Base-by-base conservation (phyloP, 2,113 vertebrate species). In the Sturnira hondurensis region DNA sequence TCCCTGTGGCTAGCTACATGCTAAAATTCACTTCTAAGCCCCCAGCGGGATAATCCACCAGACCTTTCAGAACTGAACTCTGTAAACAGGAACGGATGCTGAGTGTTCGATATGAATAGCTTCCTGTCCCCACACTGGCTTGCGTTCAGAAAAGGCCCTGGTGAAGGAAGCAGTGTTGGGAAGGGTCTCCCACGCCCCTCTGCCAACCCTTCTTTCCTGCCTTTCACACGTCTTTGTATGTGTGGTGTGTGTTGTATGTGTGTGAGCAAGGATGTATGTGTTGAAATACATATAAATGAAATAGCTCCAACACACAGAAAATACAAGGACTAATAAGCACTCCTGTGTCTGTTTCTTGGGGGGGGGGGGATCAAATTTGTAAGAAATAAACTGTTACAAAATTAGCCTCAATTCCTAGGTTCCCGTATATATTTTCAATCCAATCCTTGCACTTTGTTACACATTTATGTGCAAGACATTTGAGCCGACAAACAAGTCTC, bases 1-100 rank as follows among this genome's bases (percentile, higher is more conserved):
- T 71, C 74, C 93, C 86, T 16, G 61, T 33, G 54, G 93, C 86
- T 93, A 47, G 93, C 86, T 93, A 54, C 91, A 83, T 52, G 80
- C 92, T 41, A 36, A 94, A 86, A 84, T 67, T 91, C 54, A 41
- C 77, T 67, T 58, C 22, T 4, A 15, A 65, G 65, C 74, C 68
- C 87, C 56, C 28, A 43, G 16, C 8, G 33, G 47, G 9, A 33
- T 38, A 74, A 83, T 58, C 67, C 41, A 33, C 41, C 65, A 50
- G 36, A 47, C 15, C 89, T 70, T 71, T 58, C 15, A 12, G 56
- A 61, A 47, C 41, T 7, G n/a, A 89, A 61, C 81, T 90, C 68
- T 0, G 33, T 26, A n/a, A 38, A 80, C 93, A 24, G 1, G 7
- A 76, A 84, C 84, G 70, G 73, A 83, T 12, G 70, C 91, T 77